phyloP scores from a whole-genome alignment of 2,797 vertebrate genomes.

The Pseudopleuronectes americanus region DNA sequence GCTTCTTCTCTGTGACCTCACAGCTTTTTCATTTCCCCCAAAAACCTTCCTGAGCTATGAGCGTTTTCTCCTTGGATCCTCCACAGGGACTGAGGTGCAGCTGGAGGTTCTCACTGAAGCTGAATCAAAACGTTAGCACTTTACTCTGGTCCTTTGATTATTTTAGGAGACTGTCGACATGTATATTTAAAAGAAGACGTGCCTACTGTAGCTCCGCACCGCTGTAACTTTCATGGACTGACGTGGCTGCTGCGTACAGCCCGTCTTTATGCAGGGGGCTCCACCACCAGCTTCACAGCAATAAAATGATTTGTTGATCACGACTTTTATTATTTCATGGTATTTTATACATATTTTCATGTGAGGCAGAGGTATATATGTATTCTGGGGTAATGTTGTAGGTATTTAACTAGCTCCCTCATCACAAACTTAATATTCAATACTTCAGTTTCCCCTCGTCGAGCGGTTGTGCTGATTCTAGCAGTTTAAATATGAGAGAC shows the following conservation, averaged over 20 bases:
- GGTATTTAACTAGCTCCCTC: background rate
- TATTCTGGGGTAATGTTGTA: no score
- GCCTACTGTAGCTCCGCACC: constrained; percentile 36
- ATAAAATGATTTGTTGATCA: constrained; percentile 48
- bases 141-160: constrained; percentile 17
- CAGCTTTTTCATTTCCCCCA: constrained; percentile 18
- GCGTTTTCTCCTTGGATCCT: background rate
- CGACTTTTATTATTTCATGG: background rate
- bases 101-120: constrained; percentile 16
- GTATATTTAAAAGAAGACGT: constrained; percentile 37
- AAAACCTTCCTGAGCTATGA: background rate
- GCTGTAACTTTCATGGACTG: constrained; percentile 15
- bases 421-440: background rate
- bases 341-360: no score
- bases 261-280: constrained; percentile 30
- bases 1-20: background rate
- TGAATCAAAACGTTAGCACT: constrained; percentile 22
- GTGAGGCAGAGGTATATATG: no score
- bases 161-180: background rate
- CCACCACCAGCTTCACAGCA: constrained; percentile 35
- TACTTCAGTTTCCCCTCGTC: background rate
- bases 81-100: constrained; percentile 1
- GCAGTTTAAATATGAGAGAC: background rate
- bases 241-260: background rate
- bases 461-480: background rate